Conservation (phyloP, 2,888 invertebrate genomes). For the Diadegma fenestrale region DNA sequence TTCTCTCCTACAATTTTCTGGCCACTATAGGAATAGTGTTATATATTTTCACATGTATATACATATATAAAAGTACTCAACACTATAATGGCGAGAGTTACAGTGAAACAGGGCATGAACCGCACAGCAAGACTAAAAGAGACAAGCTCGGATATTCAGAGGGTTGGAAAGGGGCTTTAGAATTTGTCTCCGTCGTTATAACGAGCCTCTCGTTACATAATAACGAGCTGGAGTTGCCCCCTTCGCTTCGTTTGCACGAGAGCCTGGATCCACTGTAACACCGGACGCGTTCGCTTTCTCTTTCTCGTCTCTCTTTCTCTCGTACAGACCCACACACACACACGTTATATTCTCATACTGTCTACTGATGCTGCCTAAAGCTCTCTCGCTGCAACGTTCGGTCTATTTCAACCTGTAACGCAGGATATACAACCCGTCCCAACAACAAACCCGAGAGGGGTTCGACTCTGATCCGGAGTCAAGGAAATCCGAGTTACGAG, state of each 20-base stretch:
- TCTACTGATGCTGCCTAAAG: conserved; percentile 11
- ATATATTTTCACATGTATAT: neutral
- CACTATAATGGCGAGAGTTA: conserved; percentile 33
- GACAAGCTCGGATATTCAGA: conserved; percentile 59
- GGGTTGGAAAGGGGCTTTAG: conserved; percentile 76
- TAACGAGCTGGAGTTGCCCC: conserved; percentile 79
- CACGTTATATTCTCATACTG: neutral
- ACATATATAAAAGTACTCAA: conserved; percentile 10
- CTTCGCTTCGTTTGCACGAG: conserved; percentile 79
- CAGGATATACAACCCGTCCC: conserved; percentile 47
- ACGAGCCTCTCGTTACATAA: conserved; percentile 84
- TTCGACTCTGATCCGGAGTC: conserved; percentile 73
- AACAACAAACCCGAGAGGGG: conserved; percentile 33
- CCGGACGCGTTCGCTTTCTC: conserved; percentile 74
- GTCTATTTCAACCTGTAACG: conserved; percentile 54
- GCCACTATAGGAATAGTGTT: neutral
- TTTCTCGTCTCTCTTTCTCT: conserved; percentile 70
- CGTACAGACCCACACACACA: neutral
- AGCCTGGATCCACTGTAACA: conserved; percentile 75
- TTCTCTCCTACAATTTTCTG: conserved; percentile 21
- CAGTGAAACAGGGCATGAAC: conserved; percentile 44
- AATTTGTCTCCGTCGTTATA: conserved; percentile 83
- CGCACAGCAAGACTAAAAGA: conserved; percentile 40
- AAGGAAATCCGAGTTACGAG: conserved; percentile 77
- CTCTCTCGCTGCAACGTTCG: conserved; percentile 54